Evolutionary conservation across 2,797 vertebrate genomes (phyloP), one percentile per base, ranked within the genome.

Genomic region (Delichon dasypus): DNA sequence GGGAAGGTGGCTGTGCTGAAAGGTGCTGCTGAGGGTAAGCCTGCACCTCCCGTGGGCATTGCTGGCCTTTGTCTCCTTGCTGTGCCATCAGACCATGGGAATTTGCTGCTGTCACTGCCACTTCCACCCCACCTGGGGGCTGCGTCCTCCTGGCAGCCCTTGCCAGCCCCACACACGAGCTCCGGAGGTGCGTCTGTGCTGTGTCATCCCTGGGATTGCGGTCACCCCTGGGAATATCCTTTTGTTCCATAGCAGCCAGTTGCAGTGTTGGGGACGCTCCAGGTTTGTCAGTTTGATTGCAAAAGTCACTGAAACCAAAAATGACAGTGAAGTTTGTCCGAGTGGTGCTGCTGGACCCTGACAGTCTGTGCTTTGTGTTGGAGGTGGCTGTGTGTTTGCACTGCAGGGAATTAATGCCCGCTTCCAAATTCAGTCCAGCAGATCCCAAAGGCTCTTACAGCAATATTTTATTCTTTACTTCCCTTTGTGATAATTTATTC

Each of bases 261-360:
- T 3, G 9, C 8, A 36, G 36, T 1, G 0, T 0, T 21, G 4
- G 17, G 32, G 30, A n/a, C 26, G 40, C 16, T 38, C 23, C 5
- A 55, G 44, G 34, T 22, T 26, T 9, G 7, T 38, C 19, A 26
- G 10, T 16, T 48, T 2, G 61, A 11, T 40, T 38, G 45, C 16
- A 30, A 4, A 45, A 57, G 17, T 50, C 15, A 14, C 16, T 4
- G 8, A 4, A 18, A 55, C 14, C 13, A n/a, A 32, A 10, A 15
- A 14, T 5, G 11, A 10, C 22, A 15, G 7, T 2, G 26, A 27
- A 7, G 2, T 30, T 54, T 38, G 16, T 30, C 19, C 1, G 2
- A 19, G 6, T 10, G 19, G 2, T 36, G 29, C 13, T 48, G 45
- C 61, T n/a, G 18, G 11, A 17, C 1, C 9, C 21, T 7, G 16